phyloP scores from a whole-genome alignment of 37 sponge, comb jelly and placozoan species.

The Petrosia ficiformis region DNA sequence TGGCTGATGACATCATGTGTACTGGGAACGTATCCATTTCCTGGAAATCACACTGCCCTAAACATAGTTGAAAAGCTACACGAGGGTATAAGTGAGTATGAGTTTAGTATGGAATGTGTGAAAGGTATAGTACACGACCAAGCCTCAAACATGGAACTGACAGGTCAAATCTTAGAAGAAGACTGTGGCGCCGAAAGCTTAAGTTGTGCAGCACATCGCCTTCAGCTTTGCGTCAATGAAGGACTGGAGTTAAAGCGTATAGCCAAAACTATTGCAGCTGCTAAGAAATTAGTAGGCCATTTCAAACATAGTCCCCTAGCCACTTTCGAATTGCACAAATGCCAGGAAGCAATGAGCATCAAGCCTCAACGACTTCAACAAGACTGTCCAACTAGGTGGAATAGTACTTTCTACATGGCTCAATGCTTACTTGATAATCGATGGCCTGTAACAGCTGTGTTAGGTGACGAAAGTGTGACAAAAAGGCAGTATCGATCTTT shows the following conservation, averaged over 20 bases:
- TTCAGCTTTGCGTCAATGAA: conserved; percentile 12
- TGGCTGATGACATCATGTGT: conserved; percentile 6
- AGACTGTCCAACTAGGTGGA: too few species aligned
- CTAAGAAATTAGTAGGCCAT: conserved; percentile 4
- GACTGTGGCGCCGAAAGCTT: not conserved
- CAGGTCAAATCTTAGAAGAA: not conserved
- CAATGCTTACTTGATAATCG: too few species aligned
- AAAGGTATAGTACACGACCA: conserved; percentile 13
- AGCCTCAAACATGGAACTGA: conserved; percentile 3
- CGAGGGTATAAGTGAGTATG: not conserved
- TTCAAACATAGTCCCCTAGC: too few species aligned
- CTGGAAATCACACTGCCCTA: conserved; percentile 19
- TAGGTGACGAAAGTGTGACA: too few species aligned
- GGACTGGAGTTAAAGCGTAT: not conserved
- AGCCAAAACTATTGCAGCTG: not conserved
- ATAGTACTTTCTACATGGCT: too few species aligned
- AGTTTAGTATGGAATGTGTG: not conserved
- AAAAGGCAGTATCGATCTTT: too few species aligned
- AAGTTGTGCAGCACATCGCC: conserved; percentile 2
- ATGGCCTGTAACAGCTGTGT: too few species aligned
- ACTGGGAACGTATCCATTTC: not conserved
- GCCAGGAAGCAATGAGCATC: too few species aligned
- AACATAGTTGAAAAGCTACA: conserved; percentile 14
- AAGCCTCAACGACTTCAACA: too few species aligned
- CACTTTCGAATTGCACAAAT: too few species aligned